Evolutionary conservation across 2,888 invertebrate species (phyloP), one percentile per base, ranked within the genome.

Genomic region (Erebia ligea): DNA sequence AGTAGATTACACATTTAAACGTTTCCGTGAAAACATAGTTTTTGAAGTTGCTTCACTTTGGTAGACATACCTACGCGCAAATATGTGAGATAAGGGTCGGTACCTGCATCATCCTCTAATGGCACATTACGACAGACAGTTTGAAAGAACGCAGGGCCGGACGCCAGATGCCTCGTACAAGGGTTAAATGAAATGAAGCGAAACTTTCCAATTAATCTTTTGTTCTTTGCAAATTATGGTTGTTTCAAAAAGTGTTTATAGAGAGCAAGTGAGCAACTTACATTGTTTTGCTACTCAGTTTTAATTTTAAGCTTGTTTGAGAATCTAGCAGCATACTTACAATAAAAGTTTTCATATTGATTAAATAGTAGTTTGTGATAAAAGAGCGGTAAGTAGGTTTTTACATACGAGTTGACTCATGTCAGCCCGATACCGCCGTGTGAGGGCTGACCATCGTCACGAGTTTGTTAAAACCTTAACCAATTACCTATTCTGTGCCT

Each of bases 41-140:
- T 45, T 66, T 25, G 11, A 11, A 48, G 58, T 67, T 67, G 48
- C 8, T 48, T 48, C 67, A 34, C 58, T 58, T 48, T 34, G 10
- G 25, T 42, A 6, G n/a, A n/a, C 1, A 6, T 34, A n/a, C 17
- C 13, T 48, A 17, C 34, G 45, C 15, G 45, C 58, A 67, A 58
- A 67, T 67, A 67, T 67, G 67, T 45, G 82, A 85, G 87, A 90
- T 87, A 87, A 87, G 90, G 90, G 91, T 90, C 84, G 81, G 82
- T 83, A 91, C 89, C 90, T 90, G 90, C 87, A 90, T 89, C 87
- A 84, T 73, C 69, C 68, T 73, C 81, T 91, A 90, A 91, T 91
- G 89, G 87, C 84, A 87, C 87, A 90, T 91, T 90, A 90, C 83
- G 86, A 86, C 85, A 85, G 83, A 84, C 78, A 80, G 79, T 81